phyloP scores from a whole-genome alignment of 2,797 vertebrate genomes.

The Poeciliopsis infans region DNA sequence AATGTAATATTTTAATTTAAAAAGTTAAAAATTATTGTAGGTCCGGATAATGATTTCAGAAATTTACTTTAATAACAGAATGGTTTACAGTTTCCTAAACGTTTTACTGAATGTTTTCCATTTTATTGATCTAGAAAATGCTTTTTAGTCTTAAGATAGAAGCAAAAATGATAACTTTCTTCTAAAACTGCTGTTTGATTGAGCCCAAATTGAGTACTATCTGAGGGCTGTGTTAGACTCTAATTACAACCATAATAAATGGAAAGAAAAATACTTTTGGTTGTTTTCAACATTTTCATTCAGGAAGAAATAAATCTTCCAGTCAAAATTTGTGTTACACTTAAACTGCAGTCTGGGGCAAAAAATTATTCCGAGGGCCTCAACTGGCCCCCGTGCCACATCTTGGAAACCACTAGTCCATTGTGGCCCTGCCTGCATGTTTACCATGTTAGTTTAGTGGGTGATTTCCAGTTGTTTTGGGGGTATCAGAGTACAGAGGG shows the following conservation, averaged over 20 bases:
- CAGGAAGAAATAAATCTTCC: neutral
- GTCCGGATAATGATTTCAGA: neutral
- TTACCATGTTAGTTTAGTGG: neutral
- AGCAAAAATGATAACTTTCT: neutral
- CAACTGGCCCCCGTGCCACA: too few species aligned
- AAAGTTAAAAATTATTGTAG: neutral
- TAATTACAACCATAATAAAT: neutral
- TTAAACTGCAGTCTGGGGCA: too few species aligned
- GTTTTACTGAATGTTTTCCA: neutral
- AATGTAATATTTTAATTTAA: neutral
- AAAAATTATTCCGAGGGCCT: too few species aligned
- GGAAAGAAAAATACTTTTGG: neutral
- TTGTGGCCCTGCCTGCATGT: neutral
- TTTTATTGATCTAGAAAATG: neutral
- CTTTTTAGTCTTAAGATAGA: neutral
- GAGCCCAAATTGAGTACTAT: too few species aligned
- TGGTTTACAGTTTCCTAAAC: neutral
- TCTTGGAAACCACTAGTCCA: neutral
- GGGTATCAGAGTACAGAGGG: neutral
- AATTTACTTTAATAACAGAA: neutral
- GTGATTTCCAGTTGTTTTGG: neutral
- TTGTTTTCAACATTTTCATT: neutral
- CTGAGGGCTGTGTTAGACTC: too few species aligned
- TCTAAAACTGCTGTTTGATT: neutral
- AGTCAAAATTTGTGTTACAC: neutral